Percentiles rank a stretch among this genome's conserved stretches.
Evolutionary conservation across 2,113 vertebrate genomes (phyloP).

Genomic region (Alces alces): DNA sequence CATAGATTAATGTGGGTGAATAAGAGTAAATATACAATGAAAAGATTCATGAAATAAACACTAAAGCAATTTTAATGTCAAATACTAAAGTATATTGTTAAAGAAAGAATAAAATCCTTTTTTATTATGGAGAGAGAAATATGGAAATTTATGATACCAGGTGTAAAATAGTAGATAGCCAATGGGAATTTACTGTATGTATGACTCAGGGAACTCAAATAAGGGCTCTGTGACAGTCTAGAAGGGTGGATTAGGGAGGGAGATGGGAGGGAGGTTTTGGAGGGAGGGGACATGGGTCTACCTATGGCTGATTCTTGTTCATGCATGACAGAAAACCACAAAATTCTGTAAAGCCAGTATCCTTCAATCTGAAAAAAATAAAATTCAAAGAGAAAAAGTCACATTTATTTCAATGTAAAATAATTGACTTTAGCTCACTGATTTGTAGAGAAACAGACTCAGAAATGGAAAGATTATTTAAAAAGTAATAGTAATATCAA

Average conservation of each 20-base stretch:
- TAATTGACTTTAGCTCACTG: conserved; percentile 41
- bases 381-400: background rate
- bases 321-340: background rate
- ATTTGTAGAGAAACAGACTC: background rate
- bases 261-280: background rate
- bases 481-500: conserved; percentile 25
- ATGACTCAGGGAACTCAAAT: background rate
- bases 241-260: background rate
- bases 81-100: background rate
- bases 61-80: background rate
- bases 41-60: background rate
- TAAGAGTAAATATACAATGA: background rate
- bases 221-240: background rate
- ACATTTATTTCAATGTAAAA: background rate
- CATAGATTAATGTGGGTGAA: background rate
- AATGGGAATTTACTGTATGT: background rate
- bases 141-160: background rate
- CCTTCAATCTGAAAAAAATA: background rate
- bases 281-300: background rate
- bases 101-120: background rate
- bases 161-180: background rate
- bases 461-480: conserved; percentile 32
- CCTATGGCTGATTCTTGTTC: background rate
- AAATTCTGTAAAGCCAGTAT: background rate
- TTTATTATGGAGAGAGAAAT: background rate